phyloP scores from a whole-genome alignment of 2,113 vertebrate species.

The Elanus axillaris region DNA sequence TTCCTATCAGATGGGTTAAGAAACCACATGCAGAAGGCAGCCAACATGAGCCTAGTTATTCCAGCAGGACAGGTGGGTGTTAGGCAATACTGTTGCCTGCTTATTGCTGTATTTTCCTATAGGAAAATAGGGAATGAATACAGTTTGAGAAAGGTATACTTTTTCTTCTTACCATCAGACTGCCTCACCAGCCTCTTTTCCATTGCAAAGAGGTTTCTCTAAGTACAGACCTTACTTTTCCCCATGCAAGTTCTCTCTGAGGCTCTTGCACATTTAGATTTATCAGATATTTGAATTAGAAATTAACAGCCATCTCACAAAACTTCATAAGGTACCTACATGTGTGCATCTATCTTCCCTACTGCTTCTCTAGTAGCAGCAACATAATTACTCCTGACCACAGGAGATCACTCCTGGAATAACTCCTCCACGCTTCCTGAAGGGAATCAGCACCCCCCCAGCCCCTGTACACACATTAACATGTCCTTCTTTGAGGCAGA shows the following conservation, averaged over 20 bases:
- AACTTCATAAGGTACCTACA: not conserved
- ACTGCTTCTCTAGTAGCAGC: not conserved
- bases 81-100: not conserved
- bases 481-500: not conserved
- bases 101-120: constrained; percentile 5
- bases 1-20: not conserved
- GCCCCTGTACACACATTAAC: not conserved
- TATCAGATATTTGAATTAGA: not conserved
- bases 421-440: not conserved
- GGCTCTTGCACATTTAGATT: not conserved
- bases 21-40: not conserved
- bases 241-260: not conserved
- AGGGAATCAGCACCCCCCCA: not conserved
- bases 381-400: not conserved
- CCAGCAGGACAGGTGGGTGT: constrained; percentile 12
- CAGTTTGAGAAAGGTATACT: not conserved
- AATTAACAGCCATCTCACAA: not conserved
- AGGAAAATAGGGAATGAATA: not conserved
- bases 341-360: not conserved
- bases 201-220: constrained; percentile 25
- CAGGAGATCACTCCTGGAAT: not conserved
- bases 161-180: not conserved
- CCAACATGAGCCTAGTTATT: not conserved
- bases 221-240: not conserved
- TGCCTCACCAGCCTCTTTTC: not conserved